Percentiles rank a stretch among this genome's conserved stretches.
phyloP scores from a whole-genome alignment of 1,140 invertebrate species.

The Archivesica marissinica region DNA sequence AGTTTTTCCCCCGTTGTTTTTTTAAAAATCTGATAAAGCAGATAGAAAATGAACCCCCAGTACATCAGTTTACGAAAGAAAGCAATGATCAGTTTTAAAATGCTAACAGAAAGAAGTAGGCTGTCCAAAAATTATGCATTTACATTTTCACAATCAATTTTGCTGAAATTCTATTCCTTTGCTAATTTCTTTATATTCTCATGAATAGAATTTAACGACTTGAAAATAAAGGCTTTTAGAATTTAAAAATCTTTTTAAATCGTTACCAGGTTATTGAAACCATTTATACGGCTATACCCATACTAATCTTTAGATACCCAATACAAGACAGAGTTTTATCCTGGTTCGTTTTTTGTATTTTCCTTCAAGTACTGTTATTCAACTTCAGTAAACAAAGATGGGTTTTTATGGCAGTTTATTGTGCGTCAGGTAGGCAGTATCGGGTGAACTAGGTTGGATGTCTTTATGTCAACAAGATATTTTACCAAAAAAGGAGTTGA shows the following conservation, averaged over 20 bases:
- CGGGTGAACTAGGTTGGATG: slow-evolving; percentile 15
- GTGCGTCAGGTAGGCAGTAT: background rate
- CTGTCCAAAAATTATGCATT: slow-evolving; percentile 33
- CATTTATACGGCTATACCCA: slow-evolving; percentile 19
- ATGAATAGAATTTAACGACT: slow-evolving; percentile 25
- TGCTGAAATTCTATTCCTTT: slow-evolving; percentile 18
- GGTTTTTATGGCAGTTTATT: slow-evolving; percentile 1
- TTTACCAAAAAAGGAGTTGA: slow-evolving; percentile 19
- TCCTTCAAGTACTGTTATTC: slow-evolving; percentile 21
- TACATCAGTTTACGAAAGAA: slow-evolving; percentile 4
- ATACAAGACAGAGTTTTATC: slow-evolving; percentile 12
- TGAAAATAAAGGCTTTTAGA: slow-evolving; percentile 37
- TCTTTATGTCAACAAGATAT: slow-evolving; percentile 38
- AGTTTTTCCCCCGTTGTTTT: too few relatives aligned
- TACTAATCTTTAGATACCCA: slow-evolving; percentile 23
- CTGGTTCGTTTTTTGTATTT: background rate
- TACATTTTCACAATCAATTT: slow-evolving; percentile 39
- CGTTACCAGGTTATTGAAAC: slow-evolving; percentile 36
- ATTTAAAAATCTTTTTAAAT: slow-evolving; percentile 37
- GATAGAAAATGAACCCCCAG: background rate
- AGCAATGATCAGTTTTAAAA: slow-evolving; percentile 21
- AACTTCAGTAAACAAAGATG: slow-evolving; percentile 21
- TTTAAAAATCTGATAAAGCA: background rate
- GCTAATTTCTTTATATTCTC: slow-evolving; percentile 10
- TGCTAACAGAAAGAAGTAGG: slow-evolving; percentile 33